Conservation (phyloP, 2,888 invertebrate species). For the Capitulum mitella region DNA sequence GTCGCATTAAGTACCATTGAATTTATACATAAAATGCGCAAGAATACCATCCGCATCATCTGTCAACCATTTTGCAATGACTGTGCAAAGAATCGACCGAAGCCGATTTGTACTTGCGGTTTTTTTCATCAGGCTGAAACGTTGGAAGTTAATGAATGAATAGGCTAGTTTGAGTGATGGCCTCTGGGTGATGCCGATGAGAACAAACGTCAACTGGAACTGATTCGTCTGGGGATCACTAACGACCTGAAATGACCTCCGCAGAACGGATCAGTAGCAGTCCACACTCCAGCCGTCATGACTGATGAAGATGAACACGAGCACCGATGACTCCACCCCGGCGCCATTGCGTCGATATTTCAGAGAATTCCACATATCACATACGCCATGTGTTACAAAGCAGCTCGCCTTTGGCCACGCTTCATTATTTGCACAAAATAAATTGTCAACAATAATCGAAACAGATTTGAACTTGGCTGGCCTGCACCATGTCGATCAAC, state of each 20-base stretch:
- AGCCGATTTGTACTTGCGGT: slow-evolving; percentile 17
- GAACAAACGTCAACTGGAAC: not conserved
- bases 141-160: slow-evolving; percentile 15
- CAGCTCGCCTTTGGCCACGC: slow-evolving; percentile 13
- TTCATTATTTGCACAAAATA: slow-evolving; percentile 22
- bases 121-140: not conserved
- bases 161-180: not conserved
- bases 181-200: not conserved
- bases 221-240: not conserved
- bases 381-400: not conserved
- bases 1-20: slow-evolving; percentile 4
- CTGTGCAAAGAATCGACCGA: slow-evolving; percentile 21
- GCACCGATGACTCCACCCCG: slow-evolving; percentile 6
- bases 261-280: not conserved
- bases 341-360: not conserved
- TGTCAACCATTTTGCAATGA: slow-evolving; percentile 22
- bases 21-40: slow-evolving; percentile 16
- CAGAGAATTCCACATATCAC: not conserved
- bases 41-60: slow-evolving; percentile 3
- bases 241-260: slow-evolving; percentile 5
- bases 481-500: not conserved
- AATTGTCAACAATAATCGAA: slow-evolving; percentile 20
- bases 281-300: slow-evolving; percentile 7
- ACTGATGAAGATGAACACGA: slow-evolving; percentile 12
- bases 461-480: slow-evolving; percentile 17